Percentiles rank a stretch among this genome's conserved stretches.
These are phyloP conservation scores for Mythimna albipuncta DNA, from an alignment of 2,888 invertebrate species.

Conservation along the genomic window DNA sequence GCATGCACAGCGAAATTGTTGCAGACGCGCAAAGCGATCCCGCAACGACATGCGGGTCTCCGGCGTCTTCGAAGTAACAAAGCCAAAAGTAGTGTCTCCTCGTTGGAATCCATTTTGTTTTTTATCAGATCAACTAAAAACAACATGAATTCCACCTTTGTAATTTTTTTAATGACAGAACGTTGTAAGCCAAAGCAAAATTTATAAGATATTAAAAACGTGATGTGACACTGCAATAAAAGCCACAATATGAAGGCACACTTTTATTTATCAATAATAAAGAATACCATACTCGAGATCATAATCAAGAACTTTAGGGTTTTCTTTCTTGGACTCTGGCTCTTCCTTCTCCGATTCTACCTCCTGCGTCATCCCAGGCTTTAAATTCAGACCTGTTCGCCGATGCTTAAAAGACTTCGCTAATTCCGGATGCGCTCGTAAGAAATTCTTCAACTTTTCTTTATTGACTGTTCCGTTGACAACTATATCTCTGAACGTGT, in stretches of 20 bases:
- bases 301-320: conserved; percentile 66
- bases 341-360: not conserved
- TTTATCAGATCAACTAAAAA: no score
- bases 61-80: no score
- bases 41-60: no score
- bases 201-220: not conserved
- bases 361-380: not conserved
- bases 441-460: conserved; percentile 69
- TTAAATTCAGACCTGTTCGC: conserved; percentile 18
- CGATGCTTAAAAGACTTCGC: conserved; percentile 46
- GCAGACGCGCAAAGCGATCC: no score
- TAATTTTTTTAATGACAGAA: no score
- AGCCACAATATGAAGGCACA: not conserved
- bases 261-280: conserved; percentile 77
- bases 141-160: no score
- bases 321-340: not conserved
- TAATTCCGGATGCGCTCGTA: conserved; percentile 80
- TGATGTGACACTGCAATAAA: conserved; percentile 6
- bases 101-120: no score
- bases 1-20: no score
- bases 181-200: not conserved
- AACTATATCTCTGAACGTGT: conserved; percentile 79
- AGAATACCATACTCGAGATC: conserved; percentile 82
- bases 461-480: conserved; percentile 76
- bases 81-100: no score